phyloP scores from a whole-genome alignment of 2,797 vertebrate genomes.

The Ctenosaura bakeri region DNA sequence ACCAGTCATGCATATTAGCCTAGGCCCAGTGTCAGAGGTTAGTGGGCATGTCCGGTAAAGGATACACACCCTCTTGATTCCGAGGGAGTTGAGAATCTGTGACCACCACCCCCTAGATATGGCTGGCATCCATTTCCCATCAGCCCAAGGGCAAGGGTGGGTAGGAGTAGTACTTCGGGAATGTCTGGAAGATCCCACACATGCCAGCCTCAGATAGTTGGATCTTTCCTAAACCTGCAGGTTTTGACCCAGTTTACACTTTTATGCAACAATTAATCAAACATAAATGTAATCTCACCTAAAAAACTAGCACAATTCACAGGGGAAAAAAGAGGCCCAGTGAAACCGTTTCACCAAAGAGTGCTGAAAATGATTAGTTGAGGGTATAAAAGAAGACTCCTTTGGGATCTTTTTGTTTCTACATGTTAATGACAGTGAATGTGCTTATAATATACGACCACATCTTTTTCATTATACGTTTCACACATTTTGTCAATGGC shows the following conservation, averaged over 20 bases:
- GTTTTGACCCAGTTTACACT: conserved; percentile 24
- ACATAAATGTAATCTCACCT: conserved; percentile 17
- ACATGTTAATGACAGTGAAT: not conserved
- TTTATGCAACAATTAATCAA: accelerated
- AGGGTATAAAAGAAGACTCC: not conserved
- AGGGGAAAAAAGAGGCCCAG: not conserved
- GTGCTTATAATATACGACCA: not conserved
- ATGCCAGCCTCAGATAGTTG: not conserved
- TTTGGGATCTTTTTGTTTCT: too few relatives aligned
- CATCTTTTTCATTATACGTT: not conserved
- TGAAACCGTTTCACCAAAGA: conserved; percentile 23
- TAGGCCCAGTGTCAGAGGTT: too few relatives aligned
- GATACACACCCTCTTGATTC: too few relatives aligned
- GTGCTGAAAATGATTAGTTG: not conserved
- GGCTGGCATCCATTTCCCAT: too few relatives aligned
- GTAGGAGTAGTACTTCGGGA: too few relatives aligned
- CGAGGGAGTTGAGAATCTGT: too few relatives aligned
- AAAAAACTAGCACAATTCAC: not conserved
- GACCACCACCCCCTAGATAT: too few relatives aligned
- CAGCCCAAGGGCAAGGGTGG: too few relatives aligned
- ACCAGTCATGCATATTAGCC: too few relatives aligned
- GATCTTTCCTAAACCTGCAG: not conserved
- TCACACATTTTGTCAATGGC: not conserved
- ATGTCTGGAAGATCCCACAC: too few relatives aligned
- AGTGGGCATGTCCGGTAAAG: too few relatives aligned